Conservation (phyloP, 37 sponge, comb jelly and placozoan species). For the Dysidea cf. avara region DNA sequence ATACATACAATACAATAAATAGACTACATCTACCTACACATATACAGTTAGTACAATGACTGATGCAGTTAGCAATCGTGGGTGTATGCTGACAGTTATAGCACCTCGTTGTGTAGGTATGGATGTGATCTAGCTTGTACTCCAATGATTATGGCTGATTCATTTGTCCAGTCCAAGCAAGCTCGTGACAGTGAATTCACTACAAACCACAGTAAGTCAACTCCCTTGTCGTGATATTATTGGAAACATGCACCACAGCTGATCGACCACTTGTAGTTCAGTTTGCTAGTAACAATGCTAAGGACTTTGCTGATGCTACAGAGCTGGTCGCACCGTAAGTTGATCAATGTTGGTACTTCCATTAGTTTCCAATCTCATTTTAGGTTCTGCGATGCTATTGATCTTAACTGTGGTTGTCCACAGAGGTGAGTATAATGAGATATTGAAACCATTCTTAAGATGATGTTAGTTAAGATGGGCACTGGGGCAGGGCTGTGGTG, state of each 20-base stretch:
- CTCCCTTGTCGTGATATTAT: not conserved
- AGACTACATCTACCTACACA: too few species aligned
- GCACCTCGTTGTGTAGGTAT: constrained; percentile 47
- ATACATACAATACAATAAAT: too few species aligned
- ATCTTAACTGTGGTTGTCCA: constrained; percentile 97
- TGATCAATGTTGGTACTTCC: not conserved
- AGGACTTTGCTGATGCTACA: constrained; percentile 83
- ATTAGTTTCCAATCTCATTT: not conserved
- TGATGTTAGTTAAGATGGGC: constrained; percentile 67
- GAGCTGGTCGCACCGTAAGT: constrained; percentile 80
- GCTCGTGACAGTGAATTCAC: constrained; percentile 89
- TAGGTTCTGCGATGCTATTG: constrained; percentile 81
- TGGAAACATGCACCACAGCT: not conserved
- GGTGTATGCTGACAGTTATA: not conserved
- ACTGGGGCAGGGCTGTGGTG: constrained; percentile 82
- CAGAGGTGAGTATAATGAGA: constrained; percentile 50
- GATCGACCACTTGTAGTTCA: constrained; percentile 88
- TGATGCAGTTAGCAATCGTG: not conserved
- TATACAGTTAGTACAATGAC: not conserved
- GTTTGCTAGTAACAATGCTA: constrained; percentile 88
- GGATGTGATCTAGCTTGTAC: constrained; percentile 89
- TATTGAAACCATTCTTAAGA: too few species aligned
- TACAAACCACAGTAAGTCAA: constrained; percentile 55
- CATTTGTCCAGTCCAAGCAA: constrained; percentile 78
- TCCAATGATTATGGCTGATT: constrained; percentile 94